Percentiles rank a stretch among this genome's conserved stretches.
These are phyloP conservation scores for Thera obeliscata DNA, from an alignment of 2,888 invertebrate species.

Conservation along the genomic window DNA sequence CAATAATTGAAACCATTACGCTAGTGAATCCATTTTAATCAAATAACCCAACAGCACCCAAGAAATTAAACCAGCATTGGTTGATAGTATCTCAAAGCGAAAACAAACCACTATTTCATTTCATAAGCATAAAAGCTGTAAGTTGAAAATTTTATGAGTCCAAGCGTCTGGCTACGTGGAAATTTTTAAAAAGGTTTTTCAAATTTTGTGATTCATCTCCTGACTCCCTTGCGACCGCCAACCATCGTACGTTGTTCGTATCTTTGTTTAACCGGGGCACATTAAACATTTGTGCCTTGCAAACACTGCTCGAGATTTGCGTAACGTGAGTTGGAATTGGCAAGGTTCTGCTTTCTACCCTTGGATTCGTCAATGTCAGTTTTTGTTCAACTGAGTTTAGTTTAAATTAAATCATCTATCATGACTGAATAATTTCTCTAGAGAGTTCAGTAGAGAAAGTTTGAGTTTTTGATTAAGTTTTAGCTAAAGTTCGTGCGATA, in stretches of 20 bases:
- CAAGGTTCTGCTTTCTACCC: constrained; percentile 32
- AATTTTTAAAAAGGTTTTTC: constrained; percentile 70
- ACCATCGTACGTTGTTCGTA: constrained; percentile 50
- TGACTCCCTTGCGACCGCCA: constrained; percentile 50
- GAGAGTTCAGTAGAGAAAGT: constrained; percentile 31
- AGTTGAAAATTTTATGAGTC: constrained; percentile 71
- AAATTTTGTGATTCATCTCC: constrained; percentile 65
- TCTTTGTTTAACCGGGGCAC: constrained; percentile 63
- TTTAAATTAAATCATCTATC: constrained; percentile 31
- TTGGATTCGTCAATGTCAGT: constrained; percentile 34
- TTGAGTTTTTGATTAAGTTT: constrained; percentile 29
- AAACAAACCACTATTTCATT: constrained; percentile 69
- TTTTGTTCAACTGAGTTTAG: constrained; percentile 19
- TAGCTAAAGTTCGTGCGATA: constrained; percentile 19
- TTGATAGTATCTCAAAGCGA: constrained; percentile 52
- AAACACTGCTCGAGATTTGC: constrained; percentile 60
- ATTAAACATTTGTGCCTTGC: constrained; percentile 63
- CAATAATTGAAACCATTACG: constrained; percentile 17
- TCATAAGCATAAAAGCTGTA: constrained; percentile 64
- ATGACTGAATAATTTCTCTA: constrained; percentile 36
- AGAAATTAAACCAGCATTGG: constrained; percentile 54
- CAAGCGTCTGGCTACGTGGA: constrained; percentile 59
- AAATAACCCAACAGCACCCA: constrained; percentile 40
- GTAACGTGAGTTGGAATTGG: constrained; percentile 48
- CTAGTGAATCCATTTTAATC: constrained; percentile 33